phyloP scores from a whole-genome alignment of 2,797 vertebrate genomes.

The Eulemur albifrons region DNA sequence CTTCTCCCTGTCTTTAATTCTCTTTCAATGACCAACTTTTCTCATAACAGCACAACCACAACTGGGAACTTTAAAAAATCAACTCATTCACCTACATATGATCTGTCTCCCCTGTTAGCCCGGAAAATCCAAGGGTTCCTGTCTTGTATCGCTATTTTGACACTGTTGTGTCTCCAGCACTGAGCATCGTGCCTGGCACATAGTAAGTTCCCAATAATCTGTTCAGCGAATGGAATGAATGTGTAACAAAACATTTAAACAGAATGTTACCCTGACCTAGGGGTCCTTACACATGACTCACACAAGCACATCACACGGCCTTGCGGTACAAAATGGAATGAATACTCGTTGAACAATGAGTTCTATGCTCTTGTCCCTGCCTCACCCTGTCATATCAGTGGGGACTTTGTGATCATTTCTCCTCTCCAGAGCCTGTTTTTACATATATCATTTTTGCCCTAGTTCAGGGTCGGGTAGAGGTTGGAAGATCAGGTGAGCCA shows the following conservation, averaged over 20 bases:
- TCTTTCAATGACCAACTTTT: background rate
- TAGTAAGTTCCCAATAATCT: background rate
- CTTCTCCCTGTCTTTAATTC: background rate
- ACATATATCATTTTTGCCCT: background rate
- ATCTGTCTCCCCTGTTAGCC: background rate
- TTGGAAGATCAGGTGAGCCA: background rate
- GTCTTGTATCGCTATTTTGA: background rate
- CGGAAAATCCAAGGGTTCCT: background rate
- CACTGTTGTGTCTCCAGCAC: background rate
- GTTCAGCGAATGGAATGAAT: background rate
- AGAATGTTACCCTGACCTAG: background rate
- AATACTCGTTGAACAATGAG: background rate
- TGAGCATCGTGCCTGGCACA: background rate
- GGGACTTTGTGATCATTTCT: background rate
- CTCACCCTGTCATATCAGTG: background rate
- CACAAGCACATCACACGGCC: background rate
- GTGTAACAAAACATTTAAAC: background rate
- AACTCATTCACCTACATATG: background rate
- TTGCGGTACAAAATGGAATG: background rate
- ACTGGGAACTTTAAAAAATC: background rate
- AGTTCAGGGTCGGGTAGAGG: accelerated
- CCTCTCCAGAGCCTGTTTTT: background rate
- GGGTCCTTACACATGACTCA: background rate
- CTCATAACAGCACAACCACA: background rate
- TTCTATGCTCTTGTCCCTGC: background rate